phyloP scores from a whole-genome alignment of 2,113 vertebrate genomes.

The Catharus minimus region DNA sequence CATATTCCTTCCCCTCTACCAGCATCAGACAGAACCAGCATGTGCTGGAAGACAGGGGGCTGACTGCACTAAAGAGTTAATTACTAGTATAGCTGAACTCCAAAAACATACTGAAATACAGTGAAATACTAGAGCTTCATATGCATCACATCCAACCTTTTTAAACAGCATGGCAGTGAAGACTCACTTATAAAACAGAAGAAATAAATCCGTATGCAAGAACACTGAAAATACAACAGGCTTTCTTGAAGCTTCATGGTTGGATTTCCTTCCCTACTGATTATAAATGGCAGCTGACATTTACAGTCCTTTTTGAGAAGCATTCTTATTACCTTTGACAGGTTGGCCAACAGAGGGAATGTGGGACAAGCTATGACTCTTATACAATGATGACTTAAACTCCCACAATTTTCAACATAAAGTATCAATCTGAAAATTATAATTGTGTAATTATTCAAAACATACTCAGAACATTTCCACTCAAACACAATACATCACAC shows the following conservation, averaged over 20 bases:
- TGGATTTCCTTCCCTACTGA: not conserved
- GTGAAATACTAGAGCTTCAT: not conserved
- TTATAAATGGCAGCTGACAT: not conserved
- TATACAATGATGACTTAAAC: not conserved
- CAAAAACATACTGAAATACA: not conserved
- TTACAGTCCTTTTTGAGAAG: not conserved
- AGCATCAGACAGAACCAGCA: not conserved
- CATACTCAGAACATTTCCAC: not conserved
- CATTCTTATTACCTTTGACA: not conserved
- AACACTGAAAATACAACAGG: not conserved
- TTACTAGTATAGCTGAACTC: not conserved
- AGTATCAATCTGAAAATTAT: not conserved
- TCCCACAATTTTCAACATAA: not conserved
- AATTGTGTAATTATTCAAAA: not conserved
- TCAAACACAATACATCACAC: not conserved
- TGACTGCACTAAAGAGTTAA: not conserved
- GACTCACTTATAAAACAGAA: not conserved
- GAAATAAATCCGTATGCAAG: not conserved
- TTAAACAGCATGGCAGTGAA: not conserved
- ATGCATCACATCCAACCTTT: not conserved
- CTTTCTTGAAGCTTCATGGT: not conserved
- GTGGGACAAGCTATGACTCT: not conserved
- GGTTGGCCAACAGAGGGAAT: not conserved
- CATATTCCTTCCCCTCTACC: not conserved
- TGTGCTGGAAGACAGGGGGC: not conserved